Conservation (phyloP, 2,888 invertebrate genomes). For the Sphecodes monilicornis region DNA sequence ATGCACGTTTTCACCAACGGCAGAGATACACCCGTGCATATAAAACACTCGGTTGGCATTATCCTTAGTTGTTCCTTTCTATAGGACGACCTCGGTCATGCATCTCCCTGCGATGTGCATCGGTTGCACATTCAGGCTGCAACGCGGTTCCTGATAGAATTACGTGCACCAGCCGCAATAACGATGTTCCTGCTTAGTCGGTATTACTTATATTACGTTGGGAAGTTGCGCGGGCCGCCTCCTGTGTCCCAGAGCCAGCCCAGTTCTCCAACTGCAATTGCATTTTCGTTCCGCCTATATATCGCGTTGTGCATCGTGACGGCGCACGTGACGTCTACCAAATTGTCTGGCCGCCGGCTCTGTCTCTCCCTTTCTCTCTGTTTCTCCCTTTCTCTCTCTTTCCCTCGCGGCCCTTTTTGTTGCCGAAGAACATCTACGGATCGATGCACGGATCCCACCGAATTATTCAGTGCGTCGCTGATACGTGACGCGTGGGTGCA, state of each 20-base stretch:
- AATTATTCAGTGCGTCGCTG: conserved; percentile 9
- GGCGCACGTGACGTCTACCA: conserved; percentile 3
- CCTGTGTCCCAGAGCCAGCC: not conserved
- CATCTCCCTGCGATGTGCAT: conserved; percentile 43
- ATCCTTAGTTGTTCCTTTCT: conserved; percentile 55
- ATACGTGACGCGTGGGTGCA: not conserved
- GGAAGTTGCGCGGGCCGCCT: conserved; percentile 10
- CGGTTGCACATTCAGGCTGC: conserved; percentile 51
- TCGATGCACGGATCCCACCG: not conserved
- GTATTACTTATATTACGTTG: conserved; percentile 51
- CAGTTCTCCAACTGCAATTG: conserved; percentile 35
- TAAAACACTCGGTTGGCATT: conserved; percentile 52
- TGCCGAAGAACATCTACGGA: not conserved
- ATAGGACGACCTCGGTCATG: conserved; percentile 4
- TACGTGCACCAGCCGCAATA: conserved; percentile 56
- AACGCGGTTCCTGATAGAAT: conserved; percentile 49
- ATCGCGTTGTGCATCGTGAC: not conserved
- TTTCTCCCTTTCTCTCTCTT: not conserved
- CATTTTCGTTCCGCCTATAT: conserved; percentile 35
- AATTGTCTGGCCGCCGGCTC: not conserved
- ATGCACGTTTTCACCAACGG: conserved; percentile 45
- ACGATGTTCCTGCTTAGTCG: conserved; percentile 51
- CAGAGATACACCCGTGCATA: conserved; percentile 54
- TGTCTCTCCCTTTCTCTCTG: not conserved
- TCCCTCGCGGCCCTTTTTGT: not conserved